These are phyloP conservation scores for Drosophila parthenogenetica DNA, from an alignment of 2,888 invertebrate species.

Conservation along the genomic window DNA sequence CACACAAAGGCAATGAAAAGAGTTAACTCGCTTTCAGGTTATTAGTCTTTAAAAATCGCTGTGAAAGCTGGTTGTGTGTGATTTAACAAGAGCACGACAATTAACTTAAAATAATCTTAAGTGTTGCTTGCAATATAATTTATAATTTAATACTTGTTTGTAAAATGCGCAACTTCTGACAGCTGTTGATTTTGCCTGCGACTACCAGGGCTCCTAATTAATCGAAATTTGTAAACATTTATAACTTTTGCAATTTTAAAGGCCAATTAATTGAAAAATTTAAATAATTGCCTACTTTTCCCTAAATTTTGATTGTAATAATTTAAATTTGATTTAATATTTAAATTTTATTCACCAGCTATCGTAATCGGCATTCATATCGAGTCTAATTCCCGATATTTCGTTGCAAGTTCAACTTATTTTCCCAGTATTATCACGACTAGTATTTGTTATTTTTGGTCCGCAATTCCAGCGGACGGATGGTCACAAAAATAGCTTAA, in stretches of 20 bases:
- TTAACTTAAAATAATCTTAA: conserved; percentile 6
- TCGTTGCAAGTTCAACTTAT: too few species aligned
- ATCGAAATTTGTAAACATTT: conserved; percentile 8
- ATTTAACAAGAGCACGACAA: not conserved
- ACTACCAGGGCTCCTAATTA: conserved; percentile 29
- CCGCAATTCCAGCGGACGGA: conserved; percentile 40
- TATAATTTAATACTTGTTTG: conserved; percentile 15
- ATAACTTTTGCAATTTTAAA: not conserved
- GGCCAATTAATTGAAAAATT: not conserved
- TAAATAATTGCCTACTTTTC: not conserved
- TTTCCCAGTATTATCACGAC: too few species aligned
- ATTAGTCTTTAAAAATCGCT: conserved; percentile 3
- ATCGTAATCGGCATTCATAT: conserved; percentile 20
- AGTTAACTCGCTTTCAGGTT: conserved; percentile 23
- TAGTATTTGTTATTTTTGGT: too few species aligned
- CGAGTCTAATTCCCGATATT: too few species aligned
- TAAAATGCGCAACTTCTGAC: conserved; percentile 49
- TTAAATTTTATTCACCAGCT: not conserved
- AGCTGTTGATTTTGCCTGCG: conserved; percentile 37
- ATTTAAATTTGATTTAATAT: conserved; percentile 2
- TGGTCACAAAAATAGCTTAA: conserved; percentile 43
- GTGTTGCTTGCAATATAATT: conserved; percentile 4
- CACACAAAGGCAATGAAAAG: conserved; percentile 8
- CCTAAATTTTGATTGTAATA: not conserved
- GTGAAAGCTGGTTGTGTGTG: conserved; percentile 13